phyloP scores from a whole-genome alignment of 2,888 invertebrate species.

The Isotomurus palustris region DNA sequence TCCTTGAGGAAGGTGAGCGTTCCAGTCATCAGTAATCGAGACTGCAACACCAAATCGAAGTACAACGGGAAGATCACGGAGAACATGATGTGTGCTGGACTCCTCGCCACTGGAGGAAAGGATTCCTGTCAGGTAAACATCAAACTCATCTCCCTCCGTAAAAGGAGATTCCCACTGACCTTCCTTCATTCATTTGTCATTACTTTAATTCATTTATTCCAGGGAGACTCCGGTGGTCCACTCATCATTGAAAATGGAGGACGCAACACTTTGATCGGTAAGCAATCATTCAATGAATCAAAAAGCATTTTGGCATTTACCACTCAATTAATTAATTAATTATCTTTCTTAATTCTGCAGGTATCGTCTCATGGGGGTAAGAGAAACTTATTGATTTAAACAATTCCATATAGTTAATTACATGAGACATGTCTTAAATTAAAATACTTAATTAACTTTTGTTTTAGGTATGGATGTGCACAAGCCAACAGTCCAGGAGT shows the following conservation, averaged over 20 bases:
- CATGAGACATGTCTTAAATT: too few species aligned
- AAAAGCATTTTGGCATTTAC: too few species aligned
- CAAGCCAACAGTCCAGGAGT: slow-evolving; percentile 32
- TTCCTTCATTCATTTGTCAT: slow-evolving; percentile 6
- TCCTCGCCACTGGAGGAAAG: slow-evolving; percentile 23
- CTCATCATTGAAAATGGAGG: slow-evolving; percentile 43
- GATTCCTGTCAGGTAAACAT: slow-evolving; percentile 30
- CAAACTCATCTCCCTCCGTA: too few species aligned
- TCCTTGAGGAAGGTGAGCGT: slow-evolving; percentile 72
- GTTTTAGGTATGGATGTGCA: slow-evolving; percentile 27
- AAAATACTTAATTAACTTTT: neutral
- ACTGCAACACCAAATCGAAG: slow-evolving; percentile 54
- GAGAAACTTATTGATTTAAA: slow-evolving; percentile 2
- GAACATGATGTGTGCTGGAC: slow-evolving; percentile 37
- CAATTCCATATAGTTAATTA: neutral
- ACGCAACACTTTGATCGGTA: slow-evolving; percentile 34
- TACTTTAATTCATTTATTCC: neutral
- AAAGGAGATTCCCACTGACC: neutral
- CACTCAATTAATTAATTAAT: too few species aligned
- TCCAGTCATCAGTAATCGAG: slow-evolving; percentile 70
- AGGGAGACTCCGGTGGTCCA: slow-evolving; percentile 32
- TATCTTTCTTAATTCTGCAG: neutral
- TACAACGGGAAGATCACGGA: slow-evolving; percentile 38
- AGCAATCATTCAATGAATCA: too few species aligned
- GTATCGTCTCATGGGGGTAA: slow-evolving; percentile 31